phyloP scores from a whole-genome alignment of 2,113 vertebrate genomes.

The Columba janthina region DNA sequence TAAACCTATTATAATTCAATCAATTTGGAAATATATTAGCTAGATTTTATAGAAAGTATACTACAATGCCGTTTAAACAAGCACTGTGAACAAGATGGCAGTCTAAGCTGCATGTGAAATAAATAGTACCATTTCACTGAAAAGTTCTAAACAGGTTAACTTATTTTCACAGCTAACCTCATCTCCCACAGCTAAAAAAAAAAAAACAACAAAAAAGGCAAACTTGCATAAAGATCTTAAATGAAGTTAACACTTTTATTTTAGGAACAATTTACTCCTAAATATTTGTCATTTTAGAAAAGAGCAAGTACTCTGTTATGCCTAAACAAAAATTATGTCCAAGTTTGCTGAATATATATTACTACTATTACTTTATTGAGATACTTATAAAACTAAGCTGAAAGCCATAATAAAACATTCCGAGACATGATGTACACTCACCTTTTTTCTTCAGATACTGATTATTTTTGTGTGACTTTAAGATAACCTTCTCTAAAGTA shows the following conservation, averaged over 20 bases:
- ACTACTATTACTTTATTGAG: neutral
- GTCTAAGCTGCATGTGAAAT: neutral
- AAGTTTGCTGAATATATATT: neutral
- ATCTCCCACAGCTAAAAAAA: neutral
- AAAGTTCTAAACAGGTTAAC: neutral
- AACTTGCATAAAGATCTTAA: neutral
- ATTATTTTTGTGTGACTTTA: neutral
- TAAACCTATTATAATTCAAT: neutral
- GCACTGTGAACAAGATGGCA: neutral
- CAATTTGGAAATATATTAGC: neutral
- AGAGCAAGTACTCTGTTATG: neutral
- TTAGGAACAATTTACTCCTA: neutral
- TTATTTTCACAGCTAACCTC: neutral
- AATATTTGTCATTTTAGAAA: neutral
- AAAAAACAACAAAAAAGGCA: neutral
- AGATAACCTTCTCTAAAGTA: neutral
- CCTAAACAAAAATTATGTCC: neutral
- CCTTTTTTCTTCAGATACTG: neutral
- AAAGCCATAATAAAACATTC: neutral
- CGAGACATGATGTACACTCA: neutral
- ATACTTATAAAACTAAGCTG: neutral
- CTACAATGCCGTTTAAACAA: neutral
- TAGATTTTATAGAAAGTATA: neutral
- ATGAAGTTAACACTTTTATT: neutral
- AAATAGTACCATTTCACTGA: neutral